These are phyloP conservation scores for Eriosoma lanigerum DNA, from an alignment of 1,140 invertebrate genomes.

Conservation along the genomic window DNA sequence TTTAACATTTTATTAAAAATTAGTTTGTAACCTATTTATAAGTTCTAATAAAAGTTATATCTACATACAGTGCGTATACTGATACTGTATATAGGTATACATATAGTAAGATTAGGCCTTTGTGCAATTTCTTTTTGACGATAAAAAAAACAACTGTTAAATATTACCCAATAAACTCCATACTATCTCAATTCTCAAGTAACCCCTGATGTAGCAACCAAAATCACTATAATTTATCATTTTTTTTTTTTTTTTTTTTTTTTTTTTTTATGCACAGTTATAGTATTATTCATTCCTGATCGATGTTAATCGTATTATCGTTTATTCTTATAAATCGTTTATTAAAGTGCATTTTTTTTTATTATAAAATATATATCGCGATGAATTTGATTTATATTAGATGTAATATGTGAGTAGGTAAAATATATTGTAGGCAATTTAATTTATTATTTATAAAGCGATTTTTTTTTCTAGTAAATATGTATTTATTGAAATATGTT, in stretches of 20 bases:
- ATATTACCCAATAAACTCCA: constrained; percentile 19
- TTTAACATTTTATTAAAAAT: too few relatives aligned
- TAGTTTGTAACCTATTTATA: too few relatives aligned
- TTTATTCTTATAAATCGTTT: neutral
- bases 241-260: too few relatives aligned
- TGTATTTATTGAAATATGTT: too few relatives aligned
- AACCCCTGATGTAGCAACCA: neutral
- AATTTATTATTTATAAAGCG: too few relatives aligned
- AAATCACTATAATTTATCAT: constrained; percentile 25
- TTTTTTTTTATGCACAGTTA: neutral
- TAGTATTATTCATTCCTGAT: constrained; percentile 18
- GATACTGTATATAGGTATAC: too few relatives aligned
- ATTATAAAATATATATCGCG: neutral
- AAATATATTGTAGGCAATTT: too few relatives aligned
- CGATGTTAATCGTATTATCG: neutral
- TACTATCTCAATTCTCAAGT: neutral
- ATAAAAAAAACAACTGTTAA: too few relatives aligned
- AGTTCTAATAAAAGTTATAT: too few relatives aligned
- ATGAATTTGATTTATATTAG: too few relatives aligned
- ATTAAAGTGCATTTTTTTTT: neutral
- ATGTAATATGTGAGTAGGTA: too few relatives aligned
- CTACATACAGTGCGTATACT: neutral
- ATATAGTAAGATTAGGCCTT: neutral
- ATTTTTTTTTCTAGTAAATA: too few relatives aligned
- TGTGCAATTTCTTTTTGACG: neutral